phyloP scores from a whole-genome alignment of 2,888 invertebrate genomes.

The Bellardia pandia region DNA sequence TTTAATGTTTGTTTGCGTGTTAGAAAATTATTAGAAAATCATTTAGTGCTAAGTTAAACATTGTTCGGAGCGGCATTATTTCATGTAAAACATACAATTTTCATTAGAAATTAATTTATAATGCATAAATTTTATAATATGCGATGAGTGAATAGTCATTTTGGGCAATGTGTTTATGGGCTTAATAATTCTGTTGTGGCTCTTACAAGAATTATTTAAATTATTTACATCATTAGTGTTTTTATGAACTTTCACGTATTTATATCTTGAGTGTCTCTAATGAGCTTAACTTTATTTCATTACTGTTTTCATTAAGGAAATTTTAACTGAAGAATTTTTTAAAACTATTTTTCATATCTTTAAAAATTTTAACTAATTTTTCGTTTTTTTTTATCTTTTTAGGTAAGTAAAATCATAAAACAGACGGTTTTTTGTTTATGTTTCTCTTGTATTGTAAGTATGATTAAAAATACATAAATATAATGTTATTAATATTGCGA shows the following conservation, averaged over 20 bases:
- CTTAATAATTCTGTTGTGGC: slow-evolving; percentile 55
- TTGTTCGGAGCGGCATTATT: neutral
- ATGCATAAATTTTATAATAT: neutral
- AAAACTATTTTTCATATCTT: neutral
- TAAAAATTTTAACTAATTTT: slow-evolving; percentile 37
- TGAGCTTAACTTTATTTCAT: slow-evolving; percentile 14
- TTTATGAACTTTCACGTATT: slow-evolving; percentile 78
- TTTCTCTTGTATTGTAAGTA: slow-evolving; percentile 16
- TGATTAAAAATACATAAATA: neutral
- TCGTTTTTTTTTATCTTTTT: slow-evolving; percentile 50
- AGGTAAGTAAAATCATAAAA: slow-evolving; percentile 55
- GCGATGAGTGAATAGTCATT: neutral
- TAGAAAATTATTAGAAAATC: slow-evolving; percentile 45
- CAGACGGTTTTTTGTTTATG: neutral
- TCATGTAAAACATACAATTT: slow-evolving; percentile 39
- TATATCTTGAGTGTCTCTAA: slow-evolving; percentile 14
- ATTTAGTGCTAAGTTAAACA: slow-evolving; percentile 27
- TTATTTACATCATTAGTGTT: slow-evolving; percentile 73
- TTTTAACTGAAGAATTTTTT: slow-evolving; percentile 34
- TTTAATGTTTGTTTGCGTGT: slow-evolving; percentile 63
- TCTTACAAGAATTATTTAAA: slow-evolving; percentile 71
- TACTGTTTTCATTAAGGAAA: neutral
- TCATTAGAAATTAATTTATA: slow-evolving; percentile 16
- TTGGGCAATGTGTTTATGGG: slow-evolving; percentile 7
- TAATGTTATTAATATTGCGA: too few species aligned